Evolutionary conservation across 2,888 invertebrate genomes (phyloP).

Genomic region (Hypomecis atomaria): DNA sequence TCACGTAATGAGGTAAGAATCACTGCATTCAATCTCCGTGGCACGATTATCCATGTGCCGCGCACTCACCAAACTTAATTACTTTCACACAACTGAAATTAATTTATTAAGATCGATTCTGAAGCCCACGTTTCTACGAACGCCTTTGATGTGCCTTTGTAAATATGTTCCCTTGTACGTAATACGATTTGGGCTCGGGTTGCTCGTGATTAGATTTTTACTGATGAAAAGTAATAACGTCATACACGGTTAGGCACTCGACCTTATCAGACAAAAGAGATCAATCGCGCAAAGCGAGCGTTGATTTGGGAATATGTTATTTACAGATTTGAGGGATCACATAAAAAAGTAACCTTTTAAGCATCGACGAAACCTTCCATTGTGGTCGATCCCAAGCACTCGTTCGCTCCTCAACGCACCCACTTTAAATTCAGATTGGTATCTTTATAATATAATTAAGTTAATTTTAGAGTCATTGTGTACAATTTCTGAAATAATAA

Average conservation of each 20-base stretch:
- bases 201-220: slow-evolving; percentile 41
- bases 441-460: slow-evolving; percentile 76
- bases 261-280: slow-evolving; percentile 41
- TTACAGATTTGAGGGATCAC: slow-evolving; percentile 10
- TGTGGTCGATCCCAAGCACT: slow-evolving; percentile 52
- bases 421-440: slow-evolving; percentile 67
- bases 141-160: slow-evolving; percentile 38
- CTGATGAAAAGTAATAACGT: slow-evolving; percentile 38
- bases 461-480: slow-evolving; percentile 71
- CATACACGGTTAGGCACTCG: slow-evolving; percentile 28
- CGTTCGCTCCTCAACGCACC: slow-evolving; percentile 48
- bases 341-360: slow-evolving; percentile 43
- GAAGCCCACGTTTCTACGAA: slow-evolving; percentile 28
- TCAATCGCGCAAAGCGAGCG: slow-evolving; percentile 27
- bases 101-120: slow-evolving; percentile 35
- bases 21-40: slow-evolving; percentile 52
- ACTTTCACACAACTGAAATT: slow-evolving; percentile 34
- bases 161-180: slow-evolving; percentile 36
- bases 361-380: slow-evolving; percentile 51
- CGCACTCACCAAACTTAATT: slow-evolving; percentile 34
- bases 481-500: slow-evolving; percentile 69
- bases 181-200: slow-evolving; percentile 36
- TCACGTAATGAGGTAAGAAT: slow-evolving; percentile 21
- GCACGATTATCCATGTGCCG: slow-evolving; percentile 42
- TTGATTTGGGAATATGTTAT: slow-evolving; percentile 30